Conservation (phyloP, 2,797 vertebrate species). For the Semaprochilodus insignis region DNA sequence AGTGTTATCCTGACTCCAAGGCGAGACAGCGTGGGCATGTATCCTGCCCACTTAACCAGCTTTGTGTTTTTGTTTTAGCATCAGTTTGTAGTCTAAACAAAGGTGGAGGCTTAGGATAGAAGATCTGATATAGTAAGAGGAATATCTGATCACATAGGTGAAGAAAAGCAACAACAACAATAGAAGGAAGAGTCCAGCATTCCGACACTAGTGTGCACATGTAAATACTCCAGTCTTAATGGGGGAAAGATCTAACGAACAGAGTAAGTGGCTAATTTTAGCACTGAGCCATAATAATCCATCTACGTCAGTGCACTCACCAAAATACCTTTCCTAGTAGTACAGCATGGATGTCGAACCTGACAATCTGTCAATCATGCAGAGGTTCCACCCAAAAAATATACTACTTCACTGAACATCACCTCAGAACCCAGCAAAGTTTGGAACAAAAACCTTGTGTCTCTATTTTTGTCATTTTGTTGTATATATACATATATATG, state of each 20-base stretch:
- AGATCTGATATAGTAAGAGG: constrained; percentile 36
- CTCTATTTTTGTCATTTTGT: too few species aligned
- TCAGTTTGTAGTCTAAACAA: constrained; percentile 56
- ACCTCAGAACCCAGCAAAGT: too few species aligned
- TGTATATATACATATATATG: too few species aligned
- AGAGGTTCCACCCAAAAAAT: too few species aligned
- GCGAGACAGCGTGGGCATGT: background rate
- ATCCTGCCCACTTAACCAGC: background rate
- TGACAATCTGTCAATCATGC: too few species aligned
- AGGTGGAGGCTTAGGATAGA: constrained; percentile 23
- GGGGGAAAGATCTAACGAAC: constrained; percentile 21
- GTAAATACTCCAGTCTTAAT: constrained; percentile 37
- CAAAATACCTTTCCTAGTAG: background rate
- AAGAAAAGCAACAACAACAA: constrained; percentile 49
- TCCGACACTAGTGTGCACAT: constrained; percentile 28
- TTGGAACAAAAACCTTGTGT: too few species aligned
- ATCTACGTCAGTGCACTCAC: background rate
- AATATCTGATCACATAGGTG: constrained; percentile 45
- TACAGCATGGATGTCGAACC: background rate
- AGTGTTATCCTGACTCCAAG: background rate
- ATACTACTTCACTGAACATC: too few species aligned
- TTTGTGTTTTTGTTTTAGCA: constrained; percentile 32
- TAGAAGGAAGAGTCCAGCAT: constrained; percentile 47
- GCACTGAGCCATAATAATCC: constrained; percentile 21
- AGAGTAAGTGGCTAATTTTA: constrained; percentile 15